Evolutionary conservation across 2,113 vertebrate species (phyloP).

Genomic region (Bambusicola thoracicus): DNA sequence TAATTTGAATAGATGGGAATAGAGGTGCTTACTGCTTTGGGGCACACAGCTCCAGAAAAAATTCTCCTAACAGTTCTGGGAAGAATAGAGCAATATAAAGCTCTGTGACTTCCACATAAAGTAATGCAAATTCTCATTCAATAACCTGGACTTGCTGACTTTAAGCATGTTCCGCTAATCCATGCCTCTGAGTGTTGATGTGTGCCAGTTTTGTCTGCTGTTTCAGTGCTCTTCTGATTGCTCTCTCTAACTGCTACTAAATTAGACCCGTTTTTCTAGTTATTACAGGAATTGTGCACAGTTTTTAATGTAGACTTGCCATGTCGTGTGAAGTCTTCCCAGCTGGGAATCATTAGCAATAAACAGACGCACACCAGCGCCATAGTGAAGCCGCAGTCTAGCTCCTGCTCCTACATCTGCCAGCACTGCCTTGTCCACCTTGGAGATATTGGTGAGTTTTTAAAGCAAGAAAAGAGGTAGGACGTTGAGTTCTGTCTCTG

Average conservation of each 20-base stretch:
- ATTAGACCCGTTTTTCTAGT: constrained; percentile 71
- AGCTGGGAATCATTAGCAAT: constrained; percentile 98
- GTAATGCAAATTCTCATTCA: background rate
- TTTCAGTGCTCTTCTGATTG: background rate
- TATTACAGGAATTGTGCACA: constrained; percentile 97
- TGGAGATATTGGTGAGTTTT: constrained; percentile 94
- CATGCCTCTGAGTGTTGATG: accelerated
- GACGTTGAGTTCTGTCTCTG: background rate
- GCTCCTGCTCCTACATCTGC: constrained; percentile 99
- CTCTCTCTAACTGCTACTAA: background rate
- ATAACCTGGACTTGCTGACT: background rate
- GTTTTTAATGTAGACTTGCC: constrained; percentile 99
- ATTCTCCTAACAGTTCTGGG: background rate
- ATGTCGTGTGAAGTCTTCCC: constrained; percentile 95
- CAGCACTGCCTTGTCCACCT: constrained; percentile 99
- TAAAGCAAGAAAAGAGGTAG: background rate
- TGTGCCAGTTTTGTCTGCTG: background rate
- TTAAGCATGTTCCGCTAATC: background rate
- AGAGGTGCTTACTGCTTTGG: background rate
- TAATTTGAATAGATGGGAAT: background rate
- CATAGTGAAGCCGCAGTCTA: constrained; percentile 97
- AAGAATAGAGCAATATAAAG: background rate
- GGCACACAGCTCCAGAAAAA: background rate
- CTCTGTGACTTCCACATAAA: background rate
- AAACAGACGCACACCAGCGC: constrained; percentile 88